Percentiles rank a stretch among this genome's conserved stretches.
phyloP scores from a whole-genome alignment of 2,888 invertebrate species.

The Tolmerus cingulatus region DNA sequence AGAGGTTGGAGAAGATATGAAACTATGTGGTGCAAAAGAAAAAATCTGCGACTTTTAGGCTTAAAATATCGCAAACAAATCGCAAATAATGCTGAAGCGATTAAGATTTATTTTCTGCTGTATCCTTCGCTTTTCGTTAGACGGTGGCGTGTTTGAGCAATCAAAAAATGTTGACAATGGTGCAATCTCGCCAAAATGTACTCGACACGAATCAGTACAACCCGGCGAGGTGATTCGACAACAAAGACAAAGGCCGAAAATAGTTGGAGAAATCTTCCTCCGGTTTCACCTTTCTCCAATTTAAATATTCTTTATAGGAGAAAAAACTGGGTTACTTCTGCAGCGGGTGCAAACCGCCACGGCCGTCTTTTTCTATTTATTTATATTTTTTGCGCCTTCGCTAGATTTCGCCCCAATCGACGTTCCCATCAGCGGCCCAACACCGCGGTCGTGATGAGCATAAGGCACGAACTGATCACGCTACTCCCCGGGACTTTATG shows the following conservation, averaged over 20 bases:
- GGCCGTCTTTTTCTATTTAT: background rate
- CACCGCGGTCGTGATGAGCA: slow-evolving; percentile 38
- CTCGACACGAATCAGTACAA: slow-evolving; percentile 16
- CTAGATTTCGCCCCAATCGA: slow-evolving; percentile 14
- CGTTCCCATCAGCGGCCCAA: background rate
- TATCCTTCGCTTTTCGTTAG: background rate
- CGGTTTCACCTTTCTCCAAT: slow-evolving; percentile 38
- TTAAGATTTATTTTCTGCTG: background rate
- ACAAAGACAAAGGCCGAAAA: background rate
- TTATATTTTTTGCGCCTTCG: background rate
- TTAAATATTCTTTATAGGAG: slow-evolving; percentile 42
- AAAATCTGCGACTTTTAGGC: too few species aligned
- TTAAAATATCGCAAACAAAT: too few species aligned
- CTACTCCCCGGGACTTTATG: slow-evolving; percentile 39
- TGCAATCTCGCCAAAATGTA: slow-evolving; percentile 5
- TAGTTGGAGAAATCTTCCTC: slow-evolving; percentile 28
- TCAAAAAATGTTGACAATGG: background rate
- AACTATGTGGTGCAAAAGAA: too few species aligned
- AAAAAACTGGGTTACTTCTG: slow-evolving; percentile 27
- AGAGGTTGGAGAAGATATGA: too few species aligned
- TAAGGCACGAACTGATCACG: slow-evolving; percentile 40
- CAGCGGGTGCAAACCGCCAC: slow-evolving; percentile 1
- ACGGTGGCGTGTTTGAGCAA: background rate
- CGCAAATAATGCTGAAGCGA: too few species aligned
- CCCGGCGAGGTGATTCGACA: background rate